Evolutionary conservation across 2,888 invertebrate species (phyloP), one percentile per base, ranked within the genome.

Genomic region (Polia nebulosa): DNA sequence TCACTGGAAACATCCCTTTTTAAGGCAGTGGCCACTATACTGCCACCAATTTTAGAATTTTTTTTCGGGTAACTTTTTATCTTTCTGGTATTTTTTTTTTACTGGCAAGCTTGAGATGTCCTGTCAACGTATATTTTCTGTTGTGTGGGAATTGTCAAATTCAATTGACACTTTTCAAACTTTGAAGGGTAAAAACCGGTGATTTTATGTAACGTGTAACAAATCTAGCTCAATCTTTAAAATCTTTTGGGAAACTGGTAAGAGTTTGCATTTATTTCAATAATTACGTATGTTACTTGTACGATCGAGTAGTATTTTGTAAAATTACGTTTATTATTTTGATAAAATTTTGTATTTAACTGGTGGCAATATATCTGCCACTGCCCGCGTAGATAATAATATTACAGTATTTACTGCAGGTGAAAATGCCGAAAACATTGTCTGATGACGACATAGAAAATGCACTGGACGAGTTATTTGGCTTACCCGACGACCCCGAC

Each of bases 401-500:
- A 52, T 52, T 61, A 59, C 36, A 66, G 45, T 66, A 45, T 49
- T 52, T 66, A 59, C 59, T 52, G 52, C 59, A 36, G 59, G 49
- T 49, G 49, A 49, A 60, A 60, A 60, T 60, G 59, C 49, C 59
- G 52, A 53, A 67, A 62, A 53, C 52, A 61, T 62, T 56, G 25
- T 25, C 25, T 63, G 55, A 56, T 63, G 55, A 63, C n/a, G 62
- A 63, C 49, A 49, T 59, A 59, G 65, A 59, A 65, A 65, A 65
- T 51, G 59, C 59, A 59, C 65, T 59, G 15, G 59, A 65, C 34
- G 55, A 56, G 63, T 63, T 63, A 56, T 56, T 63, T 63, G 62
- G 62, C 62, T 63, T 63, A 55, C 44, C 62, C 62, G 55, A 63
- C 55, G 62, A 63, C 45, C 62, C 62, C 62, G 55, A 63, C 13